phyloP scores from a whole-genome alignment of 2,888 invertebrate genomes.

The Stenodema calcarata region DNA sequence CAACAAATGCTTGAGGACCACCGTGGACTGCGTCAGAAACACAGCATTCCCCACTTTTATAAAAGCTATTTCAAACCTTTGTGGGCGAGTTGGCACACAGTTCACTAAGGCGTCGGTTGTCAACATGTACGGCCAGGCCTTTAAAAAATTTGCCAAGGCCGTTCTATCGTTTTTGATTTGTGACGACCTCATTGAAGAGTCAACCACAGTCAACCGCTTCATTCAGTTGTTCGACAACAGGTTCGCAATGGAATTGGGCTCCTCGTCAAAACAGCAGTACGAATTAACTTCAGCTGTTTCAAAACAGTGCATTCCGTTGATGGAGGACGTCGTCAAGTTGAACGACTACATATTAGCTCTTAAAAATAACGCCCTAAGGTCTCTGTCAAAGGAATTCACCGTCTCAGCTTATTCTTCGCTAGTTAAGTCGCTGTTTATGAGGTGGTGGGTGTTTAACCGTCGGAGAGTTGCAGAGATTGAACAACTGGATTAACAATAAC shows the following conservation, averaged over 20 bases:
- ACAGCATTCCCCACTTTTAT: background rate
- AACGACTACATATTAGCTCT: background rate
- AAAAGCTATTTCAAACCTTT: background rate
- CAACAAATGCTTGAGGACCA: background rate
- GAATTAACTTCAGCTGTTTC: background rate
- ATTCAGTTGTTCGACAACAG: conserved; percentile 6
- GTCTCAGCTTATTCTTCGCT: background rate
- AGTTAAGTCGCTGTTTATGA: background rate
- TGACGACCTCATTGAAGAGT: background rate
- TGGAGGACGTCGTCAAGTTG: conserved; percentile 24
- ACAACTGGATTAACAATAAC: no score
- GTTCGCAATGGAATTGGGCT: background rate
- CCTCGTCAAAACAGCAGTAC: background rate
- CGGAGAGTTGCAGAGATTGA: conserved; percentile 19
- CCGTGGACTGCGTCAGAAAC: conserved; percentile 5
- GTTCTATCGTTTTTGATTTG: conserved; percentile 8
- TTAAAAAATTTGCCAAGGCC: conserved; percentile 29
- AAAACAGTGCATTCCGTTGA: conserved; percentile 1
- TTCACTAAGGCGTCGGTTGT: conserved; percentile 1
- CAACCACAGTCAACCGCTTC: conserved; percentile 1
- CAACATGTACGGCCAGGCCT: conserved; percentile 4
- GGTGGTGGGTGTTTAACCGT: conserved; percentile 22
- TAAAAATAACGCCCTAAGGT: background rate
- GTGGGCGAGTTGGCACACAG: background rate
- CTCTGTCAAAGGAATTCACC: background rate